phyloP scores from a whole-genome alignment of 2,888 invertebrate genomes.

The Troides oblongomaculatus region DNA sequence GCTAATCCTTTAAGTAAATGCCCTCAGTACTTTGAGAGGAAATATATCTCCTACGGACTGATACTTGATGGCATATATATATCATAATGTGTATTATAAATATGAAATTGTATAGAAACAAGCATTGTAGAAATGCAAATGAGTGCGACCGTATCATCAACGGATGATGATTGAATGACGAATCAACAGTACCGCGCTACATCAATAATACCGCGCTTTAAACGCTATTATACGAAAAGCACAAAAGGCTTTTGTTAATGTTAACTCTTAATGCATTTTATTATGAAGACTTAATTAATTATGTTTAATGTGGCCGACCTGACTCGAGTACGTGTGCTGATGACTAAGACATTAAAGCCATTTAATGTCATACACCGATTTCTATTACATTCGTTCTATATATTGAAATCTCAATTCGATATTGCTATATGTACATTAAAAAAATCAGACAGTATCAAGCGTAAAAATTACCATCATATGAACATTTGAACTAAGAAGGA shows the following conservation, averaged over 20 bases:
- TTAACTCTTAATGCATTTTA: slow-evolving; percentile 34
- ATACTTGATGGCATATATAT: too few relatives aligned
- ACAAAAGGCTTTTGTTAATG: slow-evolving; percentile 24
- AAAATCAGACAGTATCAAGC: too few relatives aligned
- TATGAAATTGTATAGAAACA: not conserved
- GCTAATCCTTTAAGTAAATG: too few relatives aligned
- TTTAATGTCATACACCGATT: too few relatives aligned
- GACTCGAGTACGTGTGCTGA: slow-evolving; percentile 41
- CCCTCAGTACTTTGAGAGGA: too few relatives aligned
- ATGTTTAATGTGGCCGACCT: slow-evolving; percentile 61
- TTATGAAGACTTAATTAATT: slow-evolving; percentile 70
- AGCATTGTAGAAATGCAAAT: slow-evolving; percentile 29
- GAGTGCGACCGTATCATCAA: slow-evolving; percentile 30
- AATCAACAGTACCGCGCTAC: slow-evolving; percentile 51
- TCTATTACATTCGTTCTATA: not conserved
- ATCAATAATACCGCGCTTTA: slow-evolving; percentile 61
- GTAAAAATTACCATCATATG: too few relatives aligned
- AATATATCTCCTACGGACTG: too few relatives aligned
- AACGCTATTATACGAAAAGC: slow-evolving; percentile 53
- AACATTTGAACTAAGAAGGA: too few relatives aligned
- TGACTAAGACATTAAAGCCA: not conserved
- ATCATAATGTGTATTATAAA: not conserved
- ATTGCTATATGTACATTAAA: not conserved
- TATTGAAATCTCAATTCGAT: not conserved
- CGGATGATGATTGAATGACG: slow-evolving; percentile 51